phyloP scores from a whole-genome alignment of 2,113 vertebrate species.

The Motacilla alba region DNA sequence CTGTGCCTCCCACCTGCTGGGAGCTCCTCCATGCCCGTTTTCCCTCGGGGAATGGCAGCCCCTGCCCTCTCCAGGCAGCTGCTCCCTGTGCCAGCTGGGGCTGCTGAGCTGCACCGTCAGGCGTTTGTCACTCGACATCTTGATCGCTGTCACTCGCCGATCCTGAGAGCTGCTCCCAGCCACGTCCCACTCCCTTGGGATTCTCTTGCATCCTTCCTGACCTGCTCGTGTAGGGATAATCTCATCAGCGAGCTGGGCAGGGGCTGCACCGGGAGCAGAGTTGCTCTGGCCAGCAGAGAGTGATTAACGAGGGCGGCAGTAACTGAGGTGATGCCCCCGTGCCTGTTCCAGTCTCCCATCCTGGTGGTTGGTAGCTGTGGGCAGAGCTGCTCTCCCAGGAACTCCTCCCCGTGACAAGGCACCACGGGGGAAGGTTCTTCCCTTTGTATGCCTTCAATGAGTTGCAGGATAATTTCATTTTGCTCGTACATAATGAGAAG shows the following conservation, averaged over 20 bases:
- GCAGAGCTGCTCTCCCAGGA: background rate
- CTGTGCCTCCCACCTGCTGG: background rate
- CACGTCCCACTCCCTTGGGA: background rate
- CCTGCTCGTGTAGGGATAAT: background rate
- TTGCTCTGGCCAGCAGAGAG: background rate
- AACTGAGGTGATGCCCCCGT: background rate
- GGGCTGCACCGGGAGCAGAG: background rate
- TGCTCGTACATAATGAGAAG: background rate
- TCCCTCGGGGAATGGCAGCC: background rate
- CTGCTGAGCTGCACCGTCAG: background rate
- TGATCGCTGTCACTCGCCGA: background rate
- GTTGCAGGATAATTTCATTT: slow-evolving; percentile 16
- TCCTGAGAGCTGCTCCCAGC: background rate
- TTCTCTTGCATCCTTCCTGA: background rate
- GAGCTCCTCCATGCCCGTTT: rapidly evolving
- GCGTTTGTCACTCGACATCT: slow-evolving; percentile 23
- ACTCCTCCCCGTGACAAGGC: background rate
- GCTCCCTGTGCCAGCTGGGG: background rate
- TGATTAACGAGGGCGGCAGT: background rate
- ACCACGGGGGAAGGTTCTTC: background rate
- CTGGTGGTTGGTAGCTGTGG: background rate
- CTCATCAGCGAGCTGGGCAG: rapidly evolving
- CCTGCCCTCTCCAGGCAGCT: background rate
- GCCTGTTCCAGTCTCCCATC: background rate
- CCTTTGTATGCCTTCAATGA: slow-evolving; percentile 1